Conservation (phyloP, 2,113 vertebrate species). For the Delphinus delphis region DNA sequence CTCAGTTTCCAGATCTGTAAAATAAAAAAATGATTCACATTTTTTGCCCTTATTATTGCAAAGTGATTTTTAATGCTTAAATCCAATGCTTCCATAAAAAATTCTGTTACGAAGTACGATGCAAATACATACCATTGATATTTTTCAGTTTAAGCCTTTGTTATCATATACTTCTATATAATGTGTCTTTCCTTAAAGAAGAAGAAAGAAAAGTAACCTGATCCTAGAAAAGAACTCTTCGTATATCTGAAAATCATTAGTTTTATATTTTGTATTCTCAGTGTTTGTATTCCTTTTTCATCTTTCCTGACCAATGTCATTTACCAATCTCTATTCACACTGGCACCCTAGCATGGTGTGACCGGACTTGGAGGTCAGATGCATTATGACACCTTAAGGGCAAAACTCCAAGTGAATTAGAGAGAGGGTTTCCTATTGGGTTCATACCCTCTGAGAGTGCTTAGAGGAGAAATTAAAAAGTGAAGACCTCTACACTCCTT, state of each 20-base stretch:
- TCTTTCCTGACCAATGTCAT: background rate
- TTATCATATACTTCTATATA: background rate
- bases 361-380: background rate
- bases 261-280: background rate
- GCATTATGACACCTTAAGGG: background rate
- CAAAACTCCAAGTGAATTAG: background rate
- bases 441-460: background rate
- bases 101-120: background rate
- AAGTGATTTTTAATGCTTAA: conserved; percentile 26
- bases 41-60: background rate
- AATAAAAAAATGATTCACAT: too few species aligned
- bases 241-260: background rate
- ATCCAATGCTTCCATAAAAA: background rate
- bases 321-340: background rate
- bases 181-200: background rate
- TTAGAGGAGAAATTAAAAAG: background rate
- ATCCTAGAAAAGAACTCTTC: background rate
- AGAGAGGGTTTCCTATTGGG: background rate
- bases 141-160: background rate
- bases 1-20: background rate
- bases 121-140: background rate
- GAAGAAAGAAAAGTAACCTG: background rate
- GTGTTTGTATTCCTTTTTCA: background rate
- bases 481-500: background rate
- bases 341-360: background rate